phyloP scores from a whole-genome alignment of 2,113 vertebrate species.

The Ibidorhyncha struthersii region DNA sequence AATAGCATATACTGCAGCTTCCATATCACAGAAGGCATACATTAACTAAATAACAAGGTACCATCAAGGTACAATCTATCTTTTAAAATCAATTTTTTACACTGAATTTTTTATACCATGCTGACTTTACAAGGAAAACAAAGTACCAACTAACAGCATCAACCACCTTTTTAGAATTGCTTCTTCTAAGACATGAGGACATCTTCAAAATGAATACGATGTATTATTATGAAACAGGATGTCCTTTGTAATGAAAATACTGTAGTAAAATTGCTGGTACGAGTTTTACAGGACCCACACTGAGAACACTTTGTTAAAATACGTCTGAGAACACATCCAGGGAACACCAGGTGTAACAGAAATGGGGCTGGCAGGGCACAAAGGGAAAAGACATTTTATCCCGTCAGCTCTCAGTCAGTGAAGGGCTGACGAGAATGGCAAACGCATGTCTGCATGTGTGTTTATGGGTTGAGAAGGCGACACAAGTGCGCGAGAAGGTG shows the following conservation, averaged over 20 bases:
- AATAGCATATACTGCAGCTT: slow-evolving; percentile 68
- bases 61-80: slow-evolving; percentile 59
- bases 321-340: neutral
- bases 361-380: neutral
- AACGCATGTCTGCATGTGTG: neutral
- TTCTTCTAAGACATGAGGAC: slow-evolving; percentile 52
- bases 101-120: slow-evolving; percentile 73
- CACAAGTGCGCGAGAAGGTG: neutral
- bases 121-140: slow-evolving; percentile 74
- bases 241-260: slow-evolving; percentile 54
- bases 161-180: slow-evolving; percentile 48
- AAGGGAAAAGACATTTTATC: slow-evolving; percentile 13
- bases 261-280: slow-evolving; percentile 13
- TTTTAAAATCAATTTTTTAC: slow-evolving; percentile 70
- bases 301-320: slow-evolving; percentile 39
- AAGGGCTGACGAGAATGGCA: neutral
- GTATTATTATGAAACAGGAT: slow-evolving; percentile 47
- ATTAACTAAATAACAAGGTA: slow-evolving; percentile 74
- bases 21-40: slow-evolving; percentile 69
- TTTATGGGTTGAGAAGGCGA: neutral
- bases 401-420: neutral
- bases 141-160: slow-evolving; percentile 70
- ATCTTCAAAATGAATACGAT: slow-evolving; percentile 61
- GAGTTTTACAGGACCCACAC: slow-evolving; percentile 36
- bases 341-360: slow-evolving; percentile 11